A percentile compares a stretch with the other conserved stretches of the same genome.
phyloP scores from a whole-genome alignment of 2,888 invertebrate genomes.

The Drosophila cracens region DNA sequence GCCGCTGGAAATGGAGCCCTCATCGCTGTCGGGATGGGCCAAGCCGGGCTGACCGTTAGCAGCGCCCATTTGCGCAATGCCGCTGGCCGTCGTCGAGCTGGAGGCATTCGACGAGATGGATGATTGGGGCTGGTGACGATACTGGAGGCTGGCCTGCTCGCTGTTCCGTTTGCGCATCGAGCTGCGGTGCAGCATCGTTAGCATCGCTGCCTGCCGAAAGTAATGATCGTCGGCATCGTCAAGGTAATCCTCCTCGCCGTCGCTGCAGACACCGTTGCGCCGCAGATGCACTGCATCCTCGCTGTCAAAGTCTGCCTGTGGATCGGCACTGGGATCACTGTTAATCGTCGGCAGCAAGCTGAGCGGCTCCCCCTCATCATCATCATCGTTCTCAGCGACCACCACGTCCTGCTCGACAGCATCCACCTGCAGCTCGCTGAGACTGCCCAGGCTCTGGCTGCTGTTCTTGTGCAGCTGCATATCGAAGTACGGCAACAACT shows the following conservation, averaged over 20 bases:
- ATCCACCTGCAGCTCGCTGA: slow-evolving; percentile 76
- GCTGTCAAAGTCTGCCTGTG: slow-evolving; percentile 70
- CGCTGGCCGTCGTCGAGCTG: slow-evolving; percentile 67
- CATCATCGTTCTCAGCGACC: slow-evolving; percentile 37
- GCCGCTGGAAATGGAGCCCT: slow-evolving; percentile 92
- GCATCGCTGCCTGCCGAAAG: slow-evolving; percentile 83
- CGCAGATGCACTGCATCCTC: slow-evolving; percentile 58
- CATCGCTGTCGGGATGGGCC: slow-evolving; percentile 88
- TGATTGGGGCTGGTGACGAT: slow-evolving; percentile 78
- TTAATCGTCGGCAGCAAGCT: slow-evolving; percentile 81
- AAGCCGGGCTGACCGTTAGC: slow-evolving; percentile 52
- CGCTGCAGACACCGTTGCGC: slow-evolving; percentile 77
- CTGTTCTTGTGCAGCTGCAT: slow-evolving; percentile 83
- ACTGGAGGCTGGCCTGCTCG: slow-evolving; percentile 75
- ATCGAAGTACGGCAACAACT: slow-evolving; percentile 84
- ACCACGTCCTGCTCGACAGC: slow-evolving; percentile 46
- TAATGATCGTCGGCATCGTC: slow-evolving; percentile 83
- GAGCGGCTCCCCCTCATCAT: slow-evolving; percentile 74
- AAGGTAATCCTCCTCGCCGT: slow-evolving; percentile 81
- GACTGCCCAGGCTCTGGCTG: slow-evolving; percentile 78
- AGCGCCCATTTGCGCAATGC: slow-evolving; percentile 40
- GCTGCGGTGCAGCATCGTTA: slow-evolving; percentile 84
- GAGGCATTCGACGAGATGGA: slow-evolving; percentile 81
- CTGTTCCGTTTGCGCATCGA: slow-evolving; percentile 83
- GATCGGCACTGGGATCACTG: slow-evolving; percentile 81